Evolutionary conservation across 2,797 vertebrate species (phyloP), one percentile per base, ranked within the genome.

Genomic region (Odontamblyopus rebecca): DNA sequence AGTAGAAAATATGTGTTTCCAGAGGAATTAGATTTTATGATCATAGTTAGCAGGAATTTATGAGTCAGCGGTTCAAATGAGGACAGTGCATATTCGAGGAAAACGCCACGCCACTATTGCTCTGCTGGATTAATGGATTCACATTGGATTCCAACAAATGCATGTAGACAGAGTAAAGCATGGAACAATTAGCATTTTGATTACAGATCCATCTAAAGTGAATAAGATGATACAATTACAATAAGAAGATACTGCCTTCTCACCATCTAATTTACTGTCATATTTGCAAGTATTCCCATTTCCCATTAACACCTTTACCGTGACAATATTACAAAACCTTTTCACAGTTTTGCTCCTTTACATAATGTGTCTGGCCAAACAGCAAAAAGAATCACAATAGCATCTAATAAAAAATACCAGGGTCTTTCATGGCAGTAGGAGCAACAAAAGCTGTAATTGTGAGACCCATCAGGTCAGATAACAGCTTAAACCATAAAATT

Each of bases 11-110:
- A 67, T 69, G 67, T 68, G 41, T 44, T 77, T 88, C 65, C 53
- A 61, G 35, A 57, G 61, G 19, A 82, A 76, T 79, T 68, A 48
- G 12, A 81, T 74, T 67, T 79, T 61, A 82, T 71, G 69, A 82
- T 79, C 67, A 74, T 71, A 69, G 72, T 65, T 77, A 69, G 64
- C 11, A 23, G 12, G 48, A 38, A 75, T 88, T 77, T 53, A 71
- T 54, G 54, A 59, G 71, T 61, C 7, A 48, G 4, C 2, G 44
- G 75, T 77, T 82, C 74, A 85, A 54, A 48, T 51, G 53, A 88
- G 72, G 63, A 81, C 61, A 69, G 11, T n/a, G 72, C 26, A 59
- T 44, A 68, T 8, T 69, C 23, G 35, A 70, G 41, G 59, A 44
- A 63, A 80, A 71, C 30, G 13, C 29, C 35, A 23, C 61, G 2